Conservation (phyloP, 2,797 vertebrate genomes). For the Poeciliopsis turneri region DNA sequence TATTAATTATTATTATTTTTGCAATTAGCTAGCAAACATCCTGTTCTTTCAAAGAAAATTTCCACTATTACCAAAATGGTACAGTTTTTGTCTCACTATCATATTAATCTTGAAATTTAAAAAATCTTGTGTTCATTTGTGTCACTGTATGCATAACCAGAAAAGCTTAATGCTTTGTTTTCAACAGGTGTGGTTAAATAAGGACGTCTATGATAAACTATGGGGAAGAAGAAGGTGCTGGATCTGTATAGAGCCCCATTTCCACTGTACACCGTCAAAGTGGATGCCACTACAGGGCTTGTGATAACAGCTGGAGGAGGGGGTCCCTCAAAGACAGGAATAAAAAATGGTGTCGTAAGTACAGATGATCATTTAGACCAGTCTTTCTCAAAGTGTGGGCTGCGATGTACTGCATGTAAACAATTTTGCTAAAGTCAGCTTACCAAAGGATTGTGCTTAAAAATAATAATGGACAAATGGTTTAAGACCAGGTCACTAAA, state of each 20-base stretch:
- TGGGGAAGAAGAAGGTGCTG: slow-evolving; percentile 85
- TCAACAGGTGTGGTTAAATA: slow-evolving; percentile 33
- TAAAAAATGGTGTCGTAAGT: slow-evolving; percentile 93
- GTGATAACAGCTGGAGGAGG: slow-evolving; percentile 92
- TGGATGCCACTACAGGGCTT: slow-evolving; percentile 83
- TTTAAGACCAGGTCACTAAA: too few relatives aligned
- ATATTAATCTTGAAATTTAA: background rate
- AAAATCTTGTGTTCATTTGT: background rate
- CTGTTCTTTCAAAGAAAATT: background rate
- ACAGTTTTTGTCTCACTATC: background rate
- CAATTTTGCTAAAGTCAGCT: too few relatives aligned
- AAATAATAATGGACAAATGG: too few relatives aligned
- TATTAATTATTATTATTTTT: too few relatives aligned
- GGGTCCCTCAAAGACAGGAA: slow-evolving; percentile 92
- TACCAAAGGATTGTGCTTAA: too few relatives aligned
- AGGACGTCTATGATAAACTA: slow-evolving; percentile 60
- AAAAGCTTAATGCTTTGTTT: background rate
- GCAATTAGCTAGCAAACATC: background rate
- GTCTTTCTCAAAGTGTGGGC: too few relatives aligned
- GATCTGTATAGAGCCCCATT: slow-evolving; percentile 94
- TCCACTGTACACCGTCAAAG: slow-evolving; percentile 88
- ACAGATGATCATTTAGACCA: too few relatives aligned
- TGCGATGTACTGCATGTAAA: too few relatives aligned
- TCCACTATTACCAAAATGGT: background rate
- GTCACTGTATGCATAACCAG: background rate